Conservation (phyloP, 1,140 invertebrate genomes). For the Diorhabda carinulata region DNA sequence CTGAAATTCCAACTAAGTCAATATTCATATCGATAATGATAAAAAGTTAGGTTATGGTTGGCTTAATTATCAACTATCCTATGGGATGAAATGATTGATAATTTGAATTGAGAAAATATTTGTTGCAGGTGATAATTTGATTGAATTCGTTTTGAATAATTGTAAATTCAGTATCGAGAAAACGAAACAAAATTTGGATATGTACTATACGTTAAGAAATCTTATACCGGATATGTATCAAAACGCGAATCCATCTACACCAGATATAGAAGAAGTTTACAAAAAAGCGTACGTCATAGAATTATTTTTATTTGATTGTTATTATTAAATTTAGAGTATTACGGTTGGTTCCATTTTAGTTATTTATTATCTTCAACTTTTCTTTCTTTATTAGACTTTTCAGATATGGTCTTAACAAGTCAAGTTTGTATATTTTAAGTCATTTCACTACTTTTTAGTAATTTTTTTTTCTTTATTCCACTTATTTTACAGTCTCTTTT, state of each 20-base stretch:
- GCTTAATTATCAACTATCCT: too few relatives aligned
- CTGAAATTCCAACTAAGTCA: background rate
- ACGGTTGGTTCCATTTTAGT: too few relatives aligned
- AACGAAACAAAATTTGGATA: constrained; percentile 61
- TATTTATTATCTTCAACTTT: too few relatives aligned
- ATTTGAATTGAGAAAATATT: background rate
- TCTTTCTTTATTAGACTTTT: too few relatives aligned
- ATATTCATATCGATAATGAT: background rate
- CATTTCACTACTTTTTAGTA: too few relatives aligned
- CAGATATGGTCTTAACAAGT: too few relatives aligned
- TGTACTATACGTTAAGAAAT: constrained; percentile 57
- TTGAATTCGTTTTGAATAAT: constrained; percentile 24
- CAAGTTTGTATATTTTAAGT: too few relatives aligned
- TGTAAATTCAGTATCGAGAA: constrained; percentile 62
- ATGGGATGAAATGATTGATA: too few relatives aligned
- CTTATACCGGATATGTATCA: constrained; percentile 56
- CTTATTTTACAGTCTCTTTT: too few relatives aligned
- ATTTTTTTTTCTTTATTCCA: too few relatives aligned
- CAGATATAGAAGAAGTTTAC: background rate
- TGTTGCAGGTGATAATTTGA: constrained; percentile 13
- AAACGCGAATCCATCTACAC: constrained; percentile 43
- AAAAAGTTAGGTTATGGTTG: too few relatives aligned
- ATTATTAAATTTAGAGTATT: too few relatives aligned
- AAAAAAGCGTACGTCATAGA: background rate
- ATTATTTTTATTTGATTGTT: background rate